Percentiles rank a stretch among this genome's conserved stretches.
These are phyloP conservation scores for Micromussa lordhowensis DNA, from an alignment of 92 coral and sea anemone genomes.

Conservation along the genomic window DNA sequence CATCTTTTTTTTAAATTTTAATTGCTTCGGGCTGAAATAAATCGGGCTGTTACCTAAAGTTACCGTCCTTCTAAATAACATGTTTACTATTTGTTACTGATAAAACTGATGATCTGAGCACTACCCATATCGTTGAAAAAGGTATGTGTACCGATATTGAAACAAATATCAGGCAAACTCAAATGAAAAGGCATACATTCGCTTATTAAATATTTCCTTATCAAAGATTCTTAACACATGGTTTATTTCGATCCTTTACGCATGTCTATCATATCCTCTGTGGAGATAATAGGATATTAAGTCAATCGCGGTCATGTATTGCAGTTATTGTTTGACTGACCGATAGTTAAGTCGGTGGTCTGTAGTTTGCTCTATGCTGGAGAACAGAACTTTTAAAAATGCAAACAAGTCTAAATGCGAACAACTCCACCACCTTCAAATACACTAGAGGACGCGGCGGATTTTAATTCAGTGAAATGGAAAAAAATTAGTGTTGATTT, in stretches of 20 bases:
- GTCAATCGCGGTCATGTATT: not conserved
- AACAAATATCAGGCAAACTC: not conserved
- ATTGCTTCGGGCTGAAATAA: not conserved
- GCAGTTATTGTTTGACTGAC: not conserved
- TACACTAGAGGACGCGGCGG: not conserved
- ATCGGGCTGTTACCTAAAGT: not conserved
- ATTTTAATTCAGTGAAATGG: not conserved
- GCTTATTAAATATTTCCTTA: not conserved
- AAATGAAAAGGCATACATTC: not conserved
- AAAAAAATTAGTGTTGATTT: not conserved
- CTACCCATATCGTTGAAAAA: not conserved
- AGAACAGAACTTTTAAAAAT: not conserved
- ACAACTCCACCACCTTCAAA: too few relatives aligned
- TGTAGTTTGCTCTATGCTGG: not conserved
- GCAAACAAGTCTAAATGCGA: too few relatives aligned
- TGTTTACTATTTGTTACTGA: not conserved
- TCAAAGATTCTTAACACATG: not conserved
- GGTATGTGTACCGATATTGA: not conserved
- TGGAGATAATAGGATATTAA: constrained; percentile 1
- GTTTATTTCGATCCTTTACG: not conserved
- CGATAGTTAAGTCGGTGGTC: not conserved
- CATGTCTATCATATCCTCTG: not conserved
- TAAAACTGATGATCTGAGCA: not conserved
- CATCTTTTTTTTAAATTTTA: not conserved
- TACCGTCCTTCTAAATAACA: not conserved